Base-by-base conservation (phyloP, 2,888 invertebrate genomes). In the Sarcophaga carnaria region DNA sequence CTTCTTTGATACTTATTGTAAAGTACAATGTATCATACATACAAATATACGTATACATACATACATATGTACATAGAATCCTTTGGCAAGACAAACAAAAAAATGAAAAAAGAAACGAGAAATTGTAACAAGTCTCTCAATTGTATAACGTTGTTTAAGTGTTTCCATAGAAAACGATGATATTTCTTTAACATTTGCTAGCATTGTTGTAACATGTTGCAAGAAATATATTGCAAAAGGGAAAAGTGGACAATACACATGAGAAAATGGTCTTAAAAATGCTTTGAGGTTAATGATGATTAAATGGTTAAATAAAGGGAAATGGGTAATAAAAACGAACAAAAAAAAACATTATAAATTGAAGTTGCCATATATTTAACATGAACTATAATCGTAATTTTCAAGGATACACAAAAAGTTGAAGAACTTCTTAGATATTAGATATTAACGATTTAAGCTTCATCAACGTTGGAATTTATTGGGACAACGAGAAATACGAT, bases 281-380 rank as follows among this genome's bases (percentile, higher is more conserved):
- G 20, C 12, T 69, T 69, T 69, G 45, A 67, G 67, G 45, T 20
- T 69, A 47, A 69, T 20, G 22, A 49, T 69, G 69, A 69, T 69
- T 25, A 49, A 69, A 69, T 49, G 47, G 12, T 20, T 10, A 69
- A 49, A 49, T 69, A 47, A 22, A 11, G 20, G 12, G 14, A 22
- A 22, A 49, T 14, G 4, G 45, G 17, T n/a, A 37, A 37, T 66
- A 66, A 37, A 12, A 37, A 66, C 37, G 3, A 54, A 17, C 14
- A 14, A 54, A 54, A 54, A 17, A 54, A 54, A 14, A 12, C 2
- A 1, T 54, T 54, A 54, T 12, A 12, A 54, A 54, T 17, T 54
- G 54, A 37, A 37, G 37, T 37, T 37, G 37, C 37, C 37, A 37
- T 8, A 2, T 37, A 37, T 37, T 37, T 37, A 37, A 37, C 37